These are phyloP conservation scores for Coelogynopora nodosa DNA, from an alignment of 2,888 invertebrate species.

Conservation along the genomic window DNA sequence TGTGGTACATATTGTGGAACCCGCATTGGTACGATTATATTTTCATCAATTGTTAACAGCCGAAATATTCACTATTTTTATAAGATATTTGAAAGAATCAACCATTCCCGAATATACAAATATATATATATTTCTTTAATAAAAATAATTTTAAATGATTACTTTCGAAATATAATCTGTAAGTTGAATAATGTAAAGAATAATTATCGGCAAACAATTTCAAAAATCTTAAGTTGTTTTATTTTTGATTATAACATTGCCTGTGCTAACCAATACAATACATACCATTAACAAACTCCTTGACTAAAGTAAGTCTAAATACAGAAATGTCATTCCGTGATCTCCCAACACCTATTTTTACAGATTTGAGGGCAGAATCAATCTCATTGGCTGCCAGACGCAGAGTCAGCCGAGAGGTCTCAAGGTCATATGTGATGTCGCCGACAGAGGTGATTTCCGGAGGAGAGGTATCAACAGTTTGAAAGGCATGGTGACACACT, in stretches of 20 bases:
- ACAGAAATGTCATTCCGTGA: neutral
- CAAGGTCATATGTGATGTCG: neutral
- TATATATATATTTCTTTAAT: too few species aligned
- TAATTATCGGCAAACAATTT: neutral
- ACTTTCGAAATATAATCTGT: too few species aligned
- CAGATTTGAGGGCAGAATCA: neutral
- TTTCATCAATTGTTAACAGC: too few species aligned
- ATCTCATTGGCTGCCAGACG: neutral
- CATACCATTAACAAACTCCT: neutral
- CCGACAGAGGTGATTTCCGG: neutral
- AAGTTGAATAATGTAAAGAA: too few species aligned
- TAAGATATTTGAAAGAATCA: too few species aligned
- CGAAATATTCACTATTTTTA: too few species aligned
- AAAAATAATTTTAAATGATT: too few species aligned
- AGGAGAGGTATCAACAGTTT: neutral
- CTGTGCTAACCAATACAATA: neutral
- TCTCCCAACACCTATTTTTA: neutral
- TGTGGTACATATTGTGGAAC: too few species aligned
- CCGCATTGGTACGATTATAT: too few species aligned
- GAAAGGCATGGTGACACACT: neutral
- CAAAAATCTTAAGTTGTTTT: neutral
- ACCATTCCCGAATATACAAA: too few species aligned
- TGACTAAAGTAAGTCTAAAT: neutral
- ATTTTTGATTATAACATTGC: neutral
- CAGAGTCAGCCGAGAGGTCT: neutral